These are phyloP conservation scores for Dromiciops gliroides DNA, from an alignment of 2,113 vertebrate species.

Conservation along the genomic window DNA sequence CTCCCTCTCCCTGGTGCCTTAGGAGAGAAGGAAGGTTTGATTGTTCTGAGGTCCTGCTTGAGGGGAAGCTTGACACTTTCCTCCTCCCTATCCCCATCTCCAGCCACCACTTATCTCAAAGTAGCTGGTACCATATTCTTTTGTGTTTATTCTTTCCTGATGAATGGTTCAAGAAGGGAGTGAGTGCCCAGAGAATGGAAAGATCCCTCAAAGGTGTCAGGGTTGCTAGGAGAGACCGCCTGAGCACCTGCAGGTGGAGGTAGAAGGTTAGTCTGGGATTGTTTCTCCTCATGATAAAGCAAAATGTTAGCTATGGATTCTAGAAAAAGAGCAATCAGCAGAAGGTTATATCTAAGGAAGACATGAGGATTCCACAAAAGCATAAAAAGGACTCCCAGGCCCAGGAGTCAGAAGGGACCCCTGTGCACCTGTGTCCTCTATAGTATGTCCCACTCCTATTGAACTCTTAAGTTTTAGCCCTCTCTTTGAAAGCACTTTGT, in stretches of 20 bases:
- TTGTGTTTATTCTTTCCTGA: background rate
- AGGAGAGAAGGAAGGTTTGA: background rate
- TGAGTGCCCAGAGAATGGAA: background rate
- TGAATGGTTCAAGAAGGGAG: background rate
- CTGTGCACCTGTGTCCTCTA: background rate
- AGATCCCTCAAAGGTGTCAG: background rate
- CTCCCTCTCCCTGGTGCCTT: background rate
- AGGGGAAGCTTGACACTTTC: background rate
- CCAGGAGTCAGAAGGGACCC: background rate
- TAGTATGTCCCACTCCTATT: background rate
- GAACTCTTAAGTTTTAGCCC: background rate
- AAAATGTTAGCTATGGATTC: background rate
- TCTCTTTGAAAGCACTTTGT: background rate
- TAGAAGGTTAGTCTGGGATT: background rate
- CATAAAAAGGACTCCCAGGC: background rate
- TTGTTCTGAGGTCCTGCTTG: background rate
- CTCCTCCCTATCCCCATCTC: background rate
- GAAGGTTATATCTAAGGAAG: background rate
- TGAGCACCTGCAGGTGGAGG: background rate
- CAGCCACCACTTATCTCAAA: background rate
- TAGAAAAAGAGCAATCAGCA: background rate
- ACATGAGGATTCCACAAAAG: background rate
- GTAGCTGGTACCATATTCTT: background rate
- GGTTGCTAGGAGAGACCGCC: background rate
- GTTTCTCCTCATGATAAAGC: background rate